phyloP scores from a whole-genome alignment of 2,113 vertebrate species.

The Actinemys pallida region DNA sequence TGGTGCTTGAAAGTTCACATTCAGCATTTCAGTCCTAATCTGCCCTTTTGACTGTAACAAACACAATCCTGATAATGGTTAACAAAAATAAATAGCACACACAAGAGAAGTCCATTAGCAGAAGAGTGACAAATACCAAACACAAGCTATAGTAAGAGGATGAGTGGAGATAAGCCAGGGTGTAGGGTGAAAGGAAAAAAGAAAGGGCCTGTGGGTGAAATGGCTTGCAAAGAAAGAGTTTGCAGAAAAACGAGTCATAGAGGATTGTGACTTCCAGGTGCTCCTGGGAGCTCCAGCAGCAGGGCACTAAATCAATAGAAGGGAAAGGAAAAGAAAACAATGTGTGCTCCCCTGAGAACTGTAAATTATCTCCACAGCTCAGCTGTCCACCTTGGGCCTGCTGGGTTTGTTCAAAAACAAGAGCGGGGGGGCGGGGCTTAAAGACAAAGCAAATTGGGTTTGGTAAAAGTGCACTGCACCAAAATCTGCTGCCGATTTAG shows the following conservation, averaged over 20 bases:
- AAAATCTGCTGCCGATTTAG: neutral
- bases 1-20: neutral
- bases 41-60: slow-evolving; percentile 1
- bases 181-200: neutral
- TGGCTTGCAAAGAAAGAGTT: slow-evolving; percentile 56
- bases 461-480: neutral
- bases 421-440: neutral
- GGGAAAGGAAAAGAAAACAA: slow-evolving; percentile 46
- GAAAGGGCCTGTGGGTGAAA: slow-evolving; percentile 24
- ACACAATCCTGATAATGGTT: neutral
- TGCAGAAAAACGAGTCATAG: slow-evolving; percentile 21
- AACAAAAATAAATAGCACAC: slow-evolving; percentile 47
- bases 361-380: slow-evolving; percentile 44
- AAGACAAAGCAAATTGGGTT: neutral
- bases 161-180: slow-evolving; percentile 22
- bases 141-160: slow-evolving; percentile 19
- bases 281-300: slow-evolving; percentile 44
- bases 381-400: neutral
- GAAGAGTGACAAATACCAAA: slow-evolving; percentile 39
- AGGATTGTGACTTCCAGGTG: slow-evolving; percentile 41
- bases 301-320: slow-evolving; percentile 43
- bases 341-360: slow-evolving; percentile 9
- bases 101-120: slow-evolving; percentile 8
- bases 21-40: neutral
- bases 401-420: neutral